phyloP scores from a whole-genome alignment of 2,888 invertebrate genomes.

The Charanyca ferruginea region DNA sequence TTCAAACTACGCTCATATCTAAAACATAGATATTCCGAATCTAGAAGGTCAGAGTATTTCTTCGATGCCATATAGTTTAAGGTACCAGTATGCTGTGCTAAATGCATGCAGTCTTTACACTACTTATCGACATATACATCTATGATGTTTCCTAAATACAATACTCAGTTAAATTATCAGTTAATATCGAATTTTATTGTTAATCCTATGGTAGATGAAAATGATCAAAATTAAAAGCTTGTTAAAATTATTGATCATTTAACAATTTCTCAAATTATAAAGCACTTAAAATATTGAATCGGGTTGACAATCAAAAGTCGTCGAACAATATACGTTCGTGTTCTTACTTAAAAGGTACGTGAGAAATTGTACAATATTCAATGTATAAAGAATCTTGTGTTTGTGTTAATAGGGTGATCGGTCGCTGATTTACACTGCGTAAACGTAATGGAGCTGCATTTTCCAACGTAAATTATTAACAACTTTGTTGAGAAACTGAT shows the following conservation, averaged over 20 bases:
- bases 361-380: constrained; percentile 34
- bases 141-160: too few species aligned
- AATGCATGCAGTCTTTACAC: too few species aligned
- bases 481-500: constrained; percentile 33
- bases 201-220: not conserved
- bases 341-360: constrained; percentile 23
- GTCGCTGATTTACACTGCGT: constrained; percentile 3
- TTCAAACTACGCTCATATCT: too few species aligned
- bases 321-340: constrained; percentile 41
- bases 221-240: not conserved
- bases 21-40: too few species aligned
- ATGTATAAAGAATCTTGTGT: constrained; percentile 20
- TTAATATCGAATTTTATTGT: too few species aligned
- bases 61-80: too few species aligned
- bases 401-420: constrained; percentile 29
- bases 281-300: constrained; percentile 16
- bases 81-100: too few species aligned
- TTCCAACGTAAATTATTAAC: constrained; percentile 16
- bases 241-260: not conserved
- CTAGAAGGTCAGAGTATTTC: too few species aligned
- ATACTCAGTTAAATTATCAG: not conserved
- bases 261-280: constrained; percentile 8
- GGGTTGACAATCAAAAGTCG: constrained; percentile 46
- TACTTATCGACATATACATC: too few species aligned
- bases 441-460: constrained; percentile 18